Evolutionary conservation across 2,113 vertebrate genomes (phyloP), one percentile per base, ranked within the genome.

Genomic region (Sigmodon hispidus): DNA sequence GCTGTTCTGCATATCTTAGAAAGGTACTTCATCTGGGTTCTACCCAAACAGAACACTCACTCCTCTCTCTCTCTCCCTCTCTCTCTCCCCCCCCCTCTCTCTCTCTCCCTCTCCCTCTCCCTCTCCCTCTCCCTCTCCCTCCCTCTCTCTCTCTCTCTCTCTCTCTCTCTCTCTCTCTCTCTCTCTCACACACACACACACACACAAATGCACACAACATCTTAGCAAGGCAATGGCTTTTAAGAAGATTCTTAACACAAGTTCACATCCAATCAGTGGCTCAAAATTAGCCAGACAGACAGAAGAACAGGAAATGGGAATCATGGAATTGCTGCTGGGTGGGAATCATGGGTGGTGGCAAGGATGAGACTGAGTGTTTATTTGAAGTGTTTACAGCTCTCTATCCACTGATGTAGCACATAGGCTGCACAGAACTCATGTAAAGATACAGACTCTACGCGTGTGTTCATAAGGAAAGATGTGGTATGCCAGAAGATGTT

Each of bases 371-470:
- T 34, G 5, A 43, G 11, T 29, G 8, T n/a, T 22, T 55, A n/a
- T 22, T 17, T 34, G 36, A 63, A 87, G 48, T 4, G 50, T 59
- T 77, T 15, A 31, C 16, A 34, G 67, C 21, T 88, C 7, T 7
- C 31, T 21, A 48, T 61, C 73, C 11, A 31, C 34, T 26, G 34
- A 57, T 36, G 22, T 22, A 40, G 36, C 8, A 24, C 40, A 15
- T 19, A 0, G 1, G 59, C 29, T 40, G 70, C 0, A 3, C 13
- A 43, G 57, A 52, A 52, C 21, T 48, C 63, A 72, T 0, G 0
- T n/a, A n/a, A 91, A 48, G 13, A 87, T 2, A 36, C 26, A 34
- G 1, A 1, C 22, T 69, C 84, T 61, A 3, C 7, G 36, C 21
- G 73, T 40, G 73, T 19, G 22, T 52, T 43, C 50, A 73, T 57